Evolutionary conservation across 23 tunicate genomes (phyloP), one percentile per base, ranked within the genome.

Genomic region (Clavelina lepadiformis): DNA sequence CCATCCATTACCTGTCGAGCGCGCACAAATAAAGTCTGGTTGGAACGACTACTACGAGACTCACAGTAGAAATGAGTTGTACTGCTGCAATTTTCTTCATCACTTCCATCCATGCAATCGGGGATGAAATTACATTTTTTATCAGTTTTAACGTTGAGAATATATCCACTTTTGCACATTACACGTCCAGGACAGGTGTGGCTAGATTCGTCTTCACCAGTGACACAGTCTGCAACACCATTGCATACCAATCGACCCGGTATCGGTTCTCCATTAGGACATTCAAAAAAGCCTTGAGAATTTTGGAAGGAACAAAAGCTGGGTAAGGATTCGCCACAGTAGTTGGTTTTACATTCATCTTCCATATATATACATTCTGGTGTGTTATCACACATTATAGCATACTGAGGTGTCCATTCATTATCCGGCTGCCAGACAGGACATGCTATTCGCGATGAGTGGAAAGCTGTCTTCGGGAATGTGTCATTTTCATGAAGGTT

Each of bases 291-390:
- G 19, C 93, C 93, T 35, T 57, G 51, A 25, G 57, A 44, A 8
- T 53, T 50, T 5, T 78, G 73, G 19, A 26, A 53, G 20, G 31
- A 31, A 55, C 95, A 86, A 46, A 59, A 86, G 11, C 11, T 19
- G 0, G 81, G 91, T 6, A 31, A 52, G 15, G 54, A 38, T n/a
- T n/a, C n/a, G 18, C 18, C 50, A 44, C 15, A 44, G n/a, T n/a
- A n/a, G 18, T 41, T 30, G 7, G 30, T 22, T 3, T 64, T 58
- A 33, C 95, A 86, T 66, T 86, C 95, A 71, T 86, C 95, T 46
- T 86, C 95, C 80, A 86, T 63, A n/a, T 56, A 58, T 28, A 72
- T 69, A 41, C 95, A 86, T 57, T 86, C 95, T 0, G 95, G 95
- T 24, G 31, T 34, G 1, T 80, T 85, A 65, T 86, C 85, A 65